Evolutionary conservation across 2,888 invertebrate species (phyloP), one percentile per base, ranked within the genome.

Genomic region (Fissipunctia ypsillon): DNA sequence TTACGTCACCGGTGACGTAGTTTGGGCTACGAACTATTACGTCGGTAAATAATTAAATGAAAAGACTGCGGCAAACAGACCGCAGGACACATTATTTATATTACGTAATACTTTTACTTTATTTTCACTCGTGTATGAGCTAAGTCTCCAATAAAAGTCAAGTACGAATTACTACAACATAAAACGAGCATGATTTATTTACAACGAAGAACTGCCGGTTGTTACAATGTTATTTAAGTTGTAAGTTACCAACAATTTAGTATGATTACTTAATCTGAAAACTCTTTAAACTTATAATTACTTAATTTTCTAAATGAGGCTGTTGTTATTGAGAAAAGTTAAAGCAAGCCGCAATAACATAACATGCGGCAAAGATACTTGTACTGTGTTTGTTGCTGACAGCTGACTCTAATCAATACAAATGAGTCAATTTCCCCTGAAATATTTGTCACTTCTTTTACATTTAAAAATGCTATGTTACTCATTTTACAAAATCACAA

Each of bases 1-100:
- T 94, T 94, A 93, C 93, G 93, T 94, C 94, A 94, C 86, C 89
- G 88, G 87, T 92, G 93, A 89, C 90, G 90, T 88, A 75, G 77
- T 72, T 84, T 74, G 60, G 73, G 64, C 76, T 69, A 77, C 79
- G 83, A 87, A 88, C 86, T 89, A 88, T 87, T 88, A 83, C 78
- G 84, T 82, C 88, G 87, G 88, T 89, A 89, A 89, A 78, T 86
- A 81, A 90, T 91, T 90, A 85, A 91, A 91, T 89, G 88, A 89
- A 87, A 82, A 85, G 87, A 92, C 90, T 89, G 90, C 88, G 87
- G 83, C 83, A 80, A 83, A 71, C 10, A 54, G 52, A 74, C 84
- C 83, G 83, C 77, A 78, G 75, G 85, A 78, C 69, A 60, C 65
- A 75, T 72, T 72, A 76, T 76, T 76, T 74, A 66, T 79, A 86